Evolutionary conservation across 2,888 invertebrate genomes (phyloP), one percentile per base, ranked within the genome.

Genomic region (Rotaria socialis): DNA sequence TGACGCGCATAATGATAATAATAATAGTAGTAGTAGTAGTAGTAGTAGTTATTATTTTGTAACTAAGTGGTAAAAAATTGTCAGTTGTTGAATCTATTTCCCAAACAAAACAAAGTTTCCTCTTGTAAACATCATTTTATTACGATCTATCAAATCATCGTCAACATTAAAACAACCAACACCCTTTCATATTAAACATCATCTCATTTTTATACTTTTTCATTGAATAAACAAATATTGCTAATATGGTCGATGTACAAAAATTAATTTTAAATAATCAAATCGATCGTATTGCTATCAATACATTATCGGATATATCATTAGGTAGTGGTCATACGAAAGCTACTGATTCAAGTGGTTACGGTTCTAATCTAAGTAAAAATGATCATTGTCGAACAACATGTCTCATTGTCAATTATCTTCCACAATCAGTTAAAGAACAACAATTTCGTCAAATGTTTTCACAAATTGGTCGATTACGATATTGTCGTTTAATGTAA

Each of bases 401-500:
- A 35, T 67, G 75, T 80, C 47, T 80, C 24, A 80, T 80, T 47
- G 47, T 80, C 5, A 80, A 80, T 80, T 80, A 80, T 41, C 47
- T 80, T 47, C 75, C 75, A 24, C 75, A 80, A 80, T 80, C 75
- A n/a, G 47, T 80, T 22, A 80, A 80, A 80, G 43, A 80, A 47
- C 41, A 47, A 80, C 43, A 80, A 47, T 80, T 80, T 80, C 47
- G n/a, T 43, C 75, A 80, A 1, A 43, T 80, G 47, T 80, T 80
- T 80, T 16, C 75, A 22, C 41, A 47, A 10, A 80, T 80, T 80
- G 75, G 75, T 47, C 75, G 43, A 80, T 80, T 80, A 80, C 41
- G 47, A 43, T 80, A 41, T 24, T 80, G 75, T 80, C 41, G 47
- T 47, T 80, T 80, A 43, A 80, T 80, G 75, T 80, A 24, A 35